phyloP scores from a whole-genome alignment of 2,113 vertebrate species.

The Phyllopteryx taeniolatus region DNA sequence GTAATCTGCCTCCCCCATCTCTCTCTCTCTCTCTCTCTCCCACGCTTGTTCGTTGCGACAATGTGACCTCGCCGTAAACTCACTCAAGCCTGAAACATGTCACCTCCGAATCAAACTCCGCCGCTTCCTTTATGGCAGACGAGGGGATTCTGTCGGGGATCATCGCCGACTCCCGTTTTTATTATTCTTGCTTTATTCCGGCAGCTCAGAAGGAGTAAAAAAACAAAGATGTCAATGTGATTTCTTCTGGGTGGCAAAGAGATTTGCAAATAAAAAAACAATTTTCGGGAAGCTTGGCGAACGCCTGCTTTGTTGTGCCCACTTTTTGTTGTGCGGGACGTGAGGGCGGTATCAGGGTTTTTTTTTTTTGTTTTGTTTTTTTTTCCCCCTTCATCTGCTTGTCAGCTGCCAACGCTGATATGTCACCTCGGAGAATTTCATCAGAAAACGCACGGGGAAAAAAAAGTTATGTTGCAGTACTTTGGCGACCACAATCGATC shows the following conservation, averaged over 20 bases:
- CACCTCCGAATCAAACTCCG: conserved; percentile 37
- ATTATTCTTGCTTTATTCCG: conserved; percentile 28
- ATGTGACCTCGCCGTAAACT: conserved; percentile 38
- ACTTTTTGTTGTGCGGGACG: conserved; percentile 48
- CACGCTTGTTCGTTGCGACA: conserved; percentile 25
- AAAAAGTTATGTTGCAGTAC: not conserved
- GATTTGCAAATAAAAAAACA: conserved; percentile 18
- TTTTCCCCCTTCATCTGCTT: conserved; percentile 14
- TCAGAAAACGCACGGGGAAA: not conserved
- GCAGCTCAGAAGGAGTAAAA: not conserved
- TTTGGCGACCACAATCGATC: not conserved
- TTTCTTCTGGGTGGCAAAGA: conserved; percentile 29
- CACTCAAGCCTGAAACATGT: conserved; percentile 31
- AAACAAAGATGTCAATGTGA: conserved; percentile 32
- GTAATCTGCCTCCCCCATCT: conserved; percentile 22
- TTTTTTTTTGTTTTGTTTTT: conserved; percentile 44
- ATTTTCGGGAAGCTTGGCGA: conserved; percentile 31
- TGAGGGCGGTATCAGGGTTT: conserved; percentile 35
- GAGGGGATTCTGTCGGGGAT: not conserved
- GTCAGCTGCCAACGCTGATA: conserved; percentile 19
- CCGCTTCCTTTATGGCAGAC: conserved; percentile 3
- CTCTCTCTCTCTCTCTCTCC: conserved; percentile 6
- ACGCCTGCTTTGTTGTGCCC: conserved; percentile 34
- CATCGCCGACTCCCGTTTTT: conserved; percentile 14
- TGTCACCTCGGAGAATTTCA: not conserved